Evolutionary conservation across 2,797 vertebrate genomes (phyloP), one percentile per base, ranked within the genome.

Genomic region (Ctenopoma kingsleyae): DNA sequence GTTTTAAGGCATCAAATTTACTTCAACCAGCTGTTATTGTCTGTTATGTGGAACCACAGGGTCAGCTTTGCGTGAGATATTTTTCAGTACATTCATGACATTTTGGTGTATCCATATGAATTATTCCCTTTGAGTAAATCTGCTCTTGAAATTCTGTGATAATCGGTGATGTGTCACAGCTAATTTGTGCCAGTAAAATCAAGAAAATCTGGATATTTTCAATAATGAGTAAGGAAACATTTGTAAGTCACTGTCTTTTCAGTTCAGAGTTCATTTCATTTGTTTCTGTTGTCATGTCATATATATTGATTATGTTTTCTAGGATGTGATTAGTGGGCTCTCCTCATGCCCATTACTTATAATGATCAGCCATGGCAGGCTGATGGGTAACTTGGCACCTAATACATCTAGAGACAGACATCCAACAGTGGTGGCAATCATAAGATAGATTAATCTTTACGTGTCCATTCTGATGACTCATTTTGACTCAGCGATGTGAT

Each of bases 341-440:
- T 16, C 50, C 15, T 3, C 8, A 8, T 13, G 10, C 8, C 47
- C 25, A n/a, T 53, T 25, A 43, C 23, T 64, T 27, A 7, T 61
- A 69, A 51, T 30, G 70, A 83, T 76, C 64, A 67, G 36, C 78
- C 51, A 73, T 12, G 17, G 27, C 38, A 5, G 46, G 22, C 64
- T 64, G 58, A 65, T 13, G 35, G 57, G 23, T 79, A 77, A 81
- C 78, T 74, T 74, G 49, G 58, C 22, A 19, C 13, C 16, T 35
- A 7, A 66, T 74, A 46, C 40, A 64, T 64, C 20, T 35, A 1
- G 17, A 69, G 74, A 58, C 74, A 68, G 50, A 52, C 40, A 25
- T 72, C 61, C 11, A 38, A 17, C 35, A 48, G 15, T 4, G 11
- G 49, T 75, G 65, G 57, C 49, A 8, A 25, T n/a, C 13, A 56